Percentiles rank a stretch among this genome's conserved stretches.
Evolutionary conservation across 2,888 invertebrate genomes (phyloP).

Genomic region (Trissoscelio sp.): DNA sequence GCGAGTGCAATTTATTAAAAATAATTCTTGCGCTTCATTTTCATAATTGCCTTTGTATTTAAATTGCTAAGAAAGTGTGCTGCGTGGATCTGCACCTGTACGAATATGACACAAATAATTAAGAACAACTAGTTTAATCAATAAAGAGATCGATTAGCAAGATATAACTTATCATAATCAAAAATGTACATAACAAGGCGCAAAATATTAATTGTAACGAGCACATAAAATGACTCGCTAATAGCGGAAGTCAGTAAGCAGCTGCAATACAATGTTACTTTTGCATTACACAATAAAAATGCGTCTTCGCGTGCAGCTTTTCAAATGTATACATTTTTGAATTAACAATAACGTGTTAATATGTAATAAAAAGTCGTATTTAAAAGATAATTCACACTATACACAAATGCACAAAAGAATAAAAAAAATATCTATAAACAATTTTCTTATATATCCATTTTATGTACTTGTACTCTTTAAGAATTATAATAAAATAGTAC

Average conservation of each 20-base stretch:
- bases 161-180: conserved; percentile 52
- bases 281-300: not conserved
- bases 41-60: conserved; percentile 41
- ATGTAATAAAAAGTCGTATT: too few species aligned
- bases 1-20: conserved; percentile 6
- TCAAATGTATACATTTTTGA: not conserved
- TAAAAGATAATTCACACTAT: too few species aligned
- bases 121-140: conserved; percentile 41
- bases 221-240: conserved; percentile 32
- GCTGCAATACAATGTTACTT: conserved; percentile 24
- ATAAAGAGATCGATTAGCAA: conserved; percentile 46
- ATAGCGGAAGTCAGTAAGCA: conserved; percentile 31
- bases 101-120: conserved; percentile 24
- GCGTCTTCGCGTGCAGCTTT: not conserved
- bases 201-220: conserved; percentile 61
- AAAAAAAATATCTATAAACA: too few species aligned
- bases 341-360: too few species aligned
- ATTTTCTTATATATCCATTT: too few species aligned
- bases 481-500: too few species aligned
- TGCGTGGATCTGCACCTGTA: conserved; percentile 8
- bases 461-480: too few species aligned
- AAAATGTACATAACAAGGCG: conserved; percentile 38
- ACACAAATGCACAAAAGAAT: too few species aligned
- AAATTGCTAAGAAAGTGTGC: conserved; percentile 14
- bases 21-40: conserved; percentile 24